These are phyloP conservation scores for Trididemnum nubilum DNA, from an alignment of 23 tunicate genomes.

Conservation along the genomic window DNA sequence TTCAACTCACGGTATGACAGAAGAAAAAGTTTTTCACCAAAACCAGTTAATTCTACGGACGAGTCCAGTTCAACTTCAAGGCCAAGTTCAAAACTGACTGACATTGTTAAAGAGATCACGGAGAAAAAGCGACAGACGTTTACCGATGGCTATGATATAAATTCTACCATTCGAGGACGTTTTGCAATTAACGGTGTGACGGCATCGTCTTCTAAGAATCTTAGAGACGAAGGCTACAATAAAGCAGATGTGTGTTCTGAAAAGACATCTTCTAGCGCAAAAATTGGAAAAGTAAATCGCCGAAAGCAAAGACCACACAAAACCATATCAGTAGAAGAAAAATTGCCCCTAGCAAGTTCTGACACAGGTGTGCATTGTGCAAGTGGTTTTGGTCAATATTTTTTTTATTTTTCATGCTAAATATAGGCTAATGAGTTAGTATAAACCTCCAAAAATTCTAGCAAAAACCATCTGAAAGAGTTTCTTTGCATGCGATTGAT, in stretches of 20 bases:
- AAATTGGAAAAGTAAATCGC: conserved; percentile 9
- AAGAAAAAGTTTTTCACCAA: too few species aligned
- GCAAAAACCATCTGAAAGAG: too few species aligned
- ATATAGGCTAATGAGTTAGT: too few species aligned
- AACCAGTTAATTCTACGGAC: not conserved
- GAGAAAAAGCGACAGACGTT: conserved; percentile 40
- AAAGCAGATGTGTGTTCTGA: too few species aligned
- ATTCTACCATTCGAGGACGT: conserved; percentile 4
- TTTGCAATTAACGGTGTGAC: conserved; percentile 29
- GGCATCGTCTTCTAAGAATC: too few species aligned
- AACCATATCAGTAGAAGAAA: not conserved
- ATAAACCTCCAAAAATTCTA: too few species aligned
- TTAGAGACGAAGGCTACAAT: not conserved
- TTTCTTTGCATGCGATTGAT: too few species aligned
- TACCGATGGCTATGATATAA: not conserved
- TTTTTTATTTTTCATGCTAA: too few species aligned
- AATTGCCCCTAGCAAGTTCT: not conserved
- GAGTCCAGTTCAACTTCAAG: not conserved
- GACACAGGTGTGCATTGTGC: conserved; percentile 2
- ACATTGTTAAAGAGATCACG: conserved; percentile 27
- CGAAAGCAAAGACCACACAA: conserved; percentile 32
- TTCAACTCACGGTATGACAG: not conserved
- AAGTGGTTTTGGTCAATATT: too few species aligned
- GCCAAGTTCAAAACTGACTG: conserved; percentile 4
- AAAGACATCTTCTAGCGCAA: too few species aligned